Evolutionary conservation across 2,113 vertebrate genomes (phyloP), one percentile per base, ranked within the genome.

Genomic region (Chrysemys picta): DNA sequence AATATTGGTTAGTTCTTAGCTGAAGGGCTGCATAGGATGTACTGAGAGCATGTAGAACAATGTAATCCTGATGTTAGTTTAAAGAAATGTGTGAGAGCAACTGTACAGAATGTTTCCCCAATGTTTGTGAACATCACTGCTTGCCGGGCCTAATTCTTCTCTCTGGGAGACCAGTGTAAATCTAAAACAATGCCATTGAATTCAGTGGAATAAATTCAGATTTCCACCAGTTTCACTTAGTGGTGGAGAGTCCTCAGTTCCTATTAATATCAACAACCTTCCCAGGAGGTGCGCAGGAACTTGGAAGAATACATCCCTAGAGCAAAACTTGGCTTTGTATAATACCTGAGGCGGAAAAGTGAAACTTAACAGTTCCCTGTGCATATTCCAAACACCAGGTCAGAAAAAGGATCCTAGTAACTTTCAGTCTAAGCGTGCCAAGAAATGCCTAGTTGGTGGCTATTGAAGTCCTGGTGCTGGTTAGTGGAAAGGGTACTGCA

Each of bases 401-500:
- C 19, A 96, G 89, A 53, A 93, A 50, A 82, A 94, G 75, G 69
- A 88, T 82, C 62, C 93, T 47, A 45, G 85, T 80, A 94, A 76
- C 31, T 76, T 90, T 22, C 42, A 27, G 25, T 88, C 92, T 95
- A 27, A 27, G 38, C 42, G 14, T 24, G 75, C 25, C 42, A 78
- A 78, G 42, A 78, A 47, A 25, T 47, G 13, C 42, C 69, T 75
- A 22, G n/a, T 35, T 75, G 35, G 25, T 2, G 80, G 19, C 52
- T 80, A 88, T 85, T n/a, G 88, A 90, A 96, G 87, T 89, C 84
- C 84, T 84, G 16, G 24, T 91, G 47, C 8, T 92, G 95, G 90
- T 89, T 22, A 80, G 42, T 53, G 90, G 54, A 95, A 59, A 91
- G 90, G 81, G 84, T 95, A 95, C 92, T 79, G 25, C 14, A n/a